Base-by-base conservation (phyloP, 2,113 vertebrate genomes). In the Gymnorhina tibicen region DNA sequence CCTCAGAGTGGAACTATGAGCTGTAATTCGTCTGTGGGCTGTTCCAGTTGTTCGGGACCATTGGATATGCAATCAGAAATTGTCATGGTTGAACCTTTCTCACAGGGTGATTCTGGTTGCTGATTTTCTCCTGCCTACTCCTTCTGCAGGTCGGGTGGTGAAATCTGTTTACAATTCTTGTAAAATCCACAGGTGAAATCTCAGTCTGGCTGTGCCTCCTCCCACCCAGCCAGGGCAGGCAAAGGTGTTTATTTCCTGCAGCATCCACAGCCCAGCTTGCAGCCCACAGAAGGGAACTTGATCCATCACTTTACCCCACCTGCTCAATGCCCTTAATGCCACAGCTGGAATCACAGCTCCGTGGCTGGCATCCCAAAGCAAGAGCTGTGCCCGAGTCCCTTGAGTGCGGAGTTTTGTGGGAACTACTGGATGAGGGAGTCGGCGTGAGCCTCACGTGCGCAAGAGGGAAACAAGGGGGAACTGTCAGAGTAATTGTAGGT, bases 391-490 rank as follows among this genome's bases (percentile, higher is more conserved):
- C 44, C 0, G 0, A 58, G 11, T n/a, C 79, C 50, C 55, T 41
- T 19, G 79, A 39, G 52, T 35, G 27, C n/a, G 10, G 33, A 17
- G 14, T 39, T 75, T 52, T 32, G 13, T 80, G 63, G 32, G 42
- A 62, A 42, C 15, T 2, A 35, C 50, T 6, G 2, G 2, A 28
- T 47, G 64, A 86, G 50, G 47, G 70, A 46, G 22, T 15, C 14
- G 22, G 30, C 4, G 20, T 41, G 56, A 56, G 49, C 78, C 53
- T 80, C 7, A 0, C 3, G 0, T 30, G 80, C 39, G 1, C 46
- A 13, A 11, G 55, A 77, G 37, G 37, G 32, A 8, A 67, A 22
- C 15, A 50, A 52, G 47, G 53, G 46, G 39, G 44, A 84, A 18
- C 52, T 35, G 72, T 35, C 28, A 13, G 72, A 77, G 64, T 62